Evolutionary conservation across 2,113 vertebrate species (phyloP), one percentile per base, ranked within the genome.

Genomic region (Gnathonemus echidnorhynchus): DNA sequence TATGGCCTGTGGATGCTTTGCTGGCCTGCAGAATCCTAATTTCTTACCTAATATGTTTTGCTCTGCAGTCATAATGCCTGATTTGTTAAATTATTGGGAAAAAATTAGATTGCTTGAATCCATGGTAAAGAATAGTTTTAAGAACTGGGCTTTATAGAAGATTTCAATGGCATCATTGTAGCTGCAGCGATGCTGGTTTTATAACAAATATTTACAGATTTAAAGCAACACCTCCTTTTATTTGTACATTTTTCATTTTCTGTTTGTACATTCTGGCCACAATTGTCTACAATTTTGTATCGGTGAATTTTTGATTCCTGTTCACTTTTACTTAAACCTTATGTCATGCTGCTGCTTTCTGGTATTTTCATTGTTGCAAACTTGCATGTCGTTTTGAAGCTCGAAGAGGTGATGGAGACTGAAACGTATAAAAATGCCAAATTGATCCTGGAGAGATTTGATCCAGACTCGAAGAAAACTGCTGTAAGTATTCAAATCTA

Each of bases 351-450:
- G 0, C n/a, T 66, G n/a, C 62, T 70, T 70, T 70, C 27, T 70
- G n/a, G 3, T 13, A 31, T 70, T 80, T 80, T 80, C 1, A 19
- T 39, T 80, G 35, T 42, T 42, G 53, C 35, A 45, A 85, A 80
- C 27, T 46, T 90, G 24, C 39, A 19, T 27, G 50, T 90, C 58
- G 89, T 84, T 77, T 90, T 92, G 19, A 93, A 99, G 98, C 98
- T 99, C 94, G 98, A 99, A 94, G 98, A 99, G 93, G 98, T 99
- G 85, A 99, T 99, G 98, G 98, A 99, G 95, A 99, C 97, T 6
- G 98, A 99, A 95, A 99, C 98, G 0, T 99, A 99, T 91, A 99
- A 99, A 95, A 98, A 95, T 62, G 98, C 98, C 89, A 99, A 99
- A 94, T 94, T 99, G 95, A 99, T 99, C 93, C 96, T 99, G 93